Evolutionary conservation across 2,113 vertebrate species (phyloP), one percentile per base, ranked within the genome.

Genomic region (Dromaius novaehollandiae): DNA sequence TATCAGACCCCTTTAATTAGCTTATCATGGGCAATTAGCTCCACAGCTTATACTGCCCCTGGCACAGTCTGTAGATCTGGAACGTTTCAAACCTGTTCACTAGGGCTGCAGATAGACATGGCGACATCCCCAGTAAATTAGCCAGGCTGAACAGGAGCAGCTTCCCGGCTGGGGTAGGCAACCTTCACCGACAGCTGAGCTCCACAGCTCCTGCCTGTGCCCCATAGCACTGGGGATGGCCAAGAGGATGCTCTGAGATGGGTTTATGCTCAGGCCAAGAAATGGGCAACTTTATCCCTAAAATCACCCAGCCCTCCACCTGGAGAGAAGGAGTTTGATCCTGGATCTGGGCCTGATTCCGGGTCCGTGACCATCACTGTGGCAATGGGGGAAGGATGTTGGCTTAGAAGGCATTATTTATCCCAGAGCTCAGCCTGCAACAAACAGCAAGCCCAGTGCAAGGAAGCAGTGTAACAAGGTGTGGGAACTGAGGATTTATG

Each of bases 21-120:
- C 85, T 94, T 92, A 95, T 95, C 90, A 92, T 0, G 36, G 95
- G 96, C 96, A 98, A 98, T 98, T 98, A 98, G 96, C 94, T 46
- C 86, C 42, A 95, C 75, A 82, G 93, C 97, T 97, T 97, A 90
- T 65, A 55, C 73, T 96, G 95, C 89, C 95, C 50, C 87, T 48
- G 88, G 95, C 95, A 96, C 19, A 32, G 51, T 68, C 78, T 84
- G 56, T 74, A 87, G 79, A 26, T 53, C 86, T 64, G 88, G 87
- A 71, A 51, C 8, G 0, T 68, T 79, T 58, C 90, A 76, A 60
- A 63, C 2, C 51, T 38, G 34, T 42, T 70, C 42, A 38, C 61
- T 13, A 32, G 64, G 16, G 38, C 76, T 85, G 74, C 44, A 42
- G 56, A 30, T 48, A 48, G 60, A 87, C 64, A 70, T 64, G 80